Evolutionary conservation across 2,797 vertebrate genomes (phyloP).

Genomic region (Pachyuromys duprasi): DNA sequence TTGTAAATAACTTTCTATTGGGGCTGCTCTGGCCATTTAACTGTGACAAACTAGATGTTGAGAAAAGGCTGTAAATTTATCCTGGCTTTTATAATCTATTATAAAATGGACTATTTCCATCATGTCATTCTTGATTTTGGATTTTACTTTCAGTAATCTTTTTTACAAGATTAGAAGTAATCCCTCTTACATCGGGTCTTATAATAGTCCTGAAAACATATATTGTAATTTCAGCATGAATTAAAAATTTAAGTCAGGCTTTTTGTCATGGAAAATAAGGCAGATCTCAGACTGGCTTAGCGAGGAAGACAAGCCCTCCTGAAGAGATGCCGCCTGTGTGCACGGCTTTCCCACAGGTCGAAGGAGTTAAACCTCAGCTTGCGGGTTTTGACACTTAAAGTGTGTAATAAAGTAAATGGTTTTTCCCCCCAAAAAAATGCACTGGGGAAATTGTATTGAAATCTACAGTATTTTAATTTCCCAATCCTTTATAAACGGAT

Average conservation of each 20-base stretch:
- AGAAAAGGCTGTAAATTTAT: constrained; percentile 24
- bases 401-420: constrained; percentile 59
- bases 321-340: background rate
- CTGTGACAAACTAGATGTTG: background rate
- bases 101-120: constrained; percentile 60
- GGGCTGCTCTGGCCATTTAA: background rate
- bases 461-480: constrained; percentile 64
- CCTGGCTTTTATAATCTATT: constrained; percentile 28
- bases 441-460: constrained; percentile 18
- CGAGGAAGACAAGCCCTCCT: constrained; percentile 35
- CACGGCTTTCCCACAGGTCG: constrained; percentile 10
- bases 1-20: constrained; percentile 35
- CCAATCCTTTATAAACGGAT: constrained; percentile 47
- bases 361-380: constrained; percentile 38
- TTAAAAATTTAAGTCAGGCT: constrained; percentile 55
- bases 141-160: constrained; percentile 61
- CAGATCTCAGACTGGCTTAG: constrained; percentile 39
- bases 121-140: constrained; percentile 27
- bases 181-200: constrained; percentile 6
- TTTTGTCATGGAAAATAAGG: constrained; percentile 49
- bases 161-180: constrained; percentile 66
- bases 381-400: constrained; percentile 31
- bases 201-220: constrained; percentile 14
- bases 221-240: constrained; percentile 44
- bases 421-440: background rate